These are phyloP conservation scores for Neosalanx taihuensis DNA, from an alignment of 2,797 vertebrate species.

Conservation along the genomic window DNA sequence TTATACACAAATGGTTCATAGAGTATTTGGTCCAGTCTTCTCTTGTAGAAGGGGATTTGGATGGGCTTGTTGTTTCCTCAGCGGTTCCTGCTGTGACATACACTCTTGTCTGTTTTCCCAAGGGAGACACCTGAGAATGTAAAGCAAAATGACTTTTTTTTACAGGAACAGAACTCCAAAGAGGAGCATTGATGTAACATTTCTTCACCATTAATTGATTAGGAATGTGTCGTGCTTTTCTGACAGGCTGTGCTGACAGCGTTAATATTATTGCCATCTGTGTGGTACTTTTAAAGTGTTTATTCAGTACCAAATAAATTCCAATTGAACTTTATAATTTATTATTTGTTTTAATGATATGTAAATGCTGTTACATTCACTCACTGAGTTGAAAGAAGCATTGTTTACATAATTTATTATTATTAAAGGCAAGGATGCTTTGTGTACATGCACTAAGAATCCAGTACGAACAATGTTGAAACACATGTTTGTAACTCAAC, in stretches of 20 bases:
- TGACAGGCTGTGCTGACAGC: background rate
- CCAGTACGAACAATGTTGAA: background rate
- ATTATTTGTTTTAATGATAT: background rate
- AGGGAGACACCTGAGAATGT: constrained; percentile 41
- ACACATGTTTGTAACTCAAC: background rate
- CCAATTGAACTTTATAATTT: background rate
- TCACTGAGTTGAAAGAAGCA: background rate
- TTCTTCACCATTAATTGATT: constrained; percentile 5
- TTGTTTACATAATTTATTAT: background rate
- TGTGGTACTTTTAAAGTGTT: background rate
- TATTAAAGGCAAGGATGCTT: background rate
- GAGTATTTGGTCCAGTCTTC: constrained; percentile 54
- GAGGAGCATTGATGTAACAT: background rate
- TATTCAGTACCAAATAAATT: background rate
- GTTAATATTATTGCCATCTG: background rate
- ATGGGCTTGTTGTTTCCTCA: constrained; percentile 54
- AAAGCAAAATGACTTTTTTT: constrained; percentile 47
- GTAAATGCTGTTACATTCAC: background rate
- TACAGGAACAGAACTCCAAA: constrained; percentile 25
- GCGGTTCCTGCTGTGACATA: constrained; percentile 55
- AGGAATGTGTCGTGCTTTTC: background rate
- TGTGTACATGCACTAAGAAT: background rate
- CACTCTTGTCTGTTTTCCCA: constrained; percentile 42
- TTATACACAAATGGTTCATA: constrained; percentile 66
- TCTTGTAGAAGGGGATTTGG: constrained; percentile 47